Evolutionary conservation across 2,888 invertebrate species (phyloP), one percentile per base, ranked within the genome.

Genomic region (Notodonta ziczac): DNA sequence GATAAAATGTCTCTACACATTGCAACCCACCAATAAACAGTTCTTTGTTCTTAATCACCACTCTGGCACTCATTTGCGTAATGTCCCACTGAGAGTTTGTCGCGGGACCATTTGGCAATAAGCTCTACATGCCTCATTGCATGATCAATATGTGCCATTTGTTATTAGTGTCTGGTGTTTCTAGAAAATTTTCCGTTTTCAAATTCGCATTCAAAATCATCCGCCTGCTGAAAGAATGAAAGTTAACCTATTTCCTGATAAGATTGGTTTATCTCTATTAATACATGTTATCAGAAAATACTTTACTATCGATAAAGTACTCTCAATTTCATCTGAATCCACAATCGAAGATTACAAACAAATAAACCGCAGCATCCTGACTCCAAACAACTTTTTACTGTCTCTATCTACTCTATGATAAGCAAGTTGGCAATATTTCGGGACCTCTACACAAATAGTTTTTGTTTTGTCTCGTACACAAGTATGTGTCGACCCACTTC

Each of bases 371-470:
- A 76, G 61, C 67, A 63, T 65, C 56, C 44, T 42, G 46, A 51
- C 35, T 60, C 62, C 46, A 53, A 32, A 63, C 53, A 76, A 71
- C 61, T 76, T 69, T 66, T 60, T 58, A 67, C 56, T 67, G 63
- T 67, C 59, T 40, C 51, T 57, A 61, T 35, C 46, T 57, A 61
- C 59, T 54, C 59, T 57, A 65, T 64, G 76, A 69, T 69, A 63
- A 64, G 67, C 58, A 60, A 70, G 59, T 71, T 66, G 71, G 55
- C 66, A 62, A 61, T 73, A 64, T 71, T 73, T 70, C 57, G 69
- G 71, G 57, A 58, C 63, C 70, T 61, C 68, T 68, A 64, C 60
- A 65, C 60, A 65, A 70, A 69, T 71, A 73, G 65, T 76, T 76
- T 70, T 54, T 54, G 54, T 54, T 54, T 54, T 39, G 54, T n/a